Evolutionary conservation across 2,888 invertebrate genomes (phyloP).

Genomic region (Scelioninae gen. 1): DNA sequence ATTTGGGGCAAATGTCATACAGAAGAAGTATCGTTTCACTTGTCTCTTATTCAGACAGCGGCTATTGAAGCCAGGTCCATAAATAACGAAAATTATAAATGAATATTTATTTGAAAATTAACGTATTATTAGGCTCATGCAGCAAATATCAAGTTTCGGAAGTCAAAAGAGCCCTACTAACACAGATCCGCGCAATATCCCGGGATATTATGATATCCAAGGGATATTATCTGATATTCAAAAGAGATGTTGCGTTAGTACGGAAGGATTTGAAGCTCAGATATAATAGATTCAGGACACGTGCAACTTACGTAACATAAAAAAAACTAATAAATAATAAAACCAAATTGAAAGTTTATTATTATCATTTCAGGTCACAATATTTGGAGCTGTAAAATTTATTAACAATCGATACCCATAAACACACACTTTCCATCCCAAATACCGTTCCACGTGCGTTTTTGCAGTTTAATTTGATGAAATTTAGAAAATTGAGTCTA

Average conservation of each 20-base stretch:
- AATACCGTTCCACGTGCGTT: no score
- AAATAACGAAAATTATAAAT: constrained; percentile 8
- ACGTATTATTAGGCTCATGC: constrained; percentile 1
- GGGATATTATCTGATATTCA: constrained; percentile 23
- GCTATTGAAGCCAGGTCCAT: neutral
- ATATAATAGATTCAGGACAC: constrained; percentile 10
- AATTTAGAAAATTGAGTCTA: neutral
- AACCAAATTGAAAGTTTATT: constrained; percentile 4
- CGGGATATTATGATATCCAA: constrained; percentile 10
- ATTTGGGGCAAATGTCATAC: no score
- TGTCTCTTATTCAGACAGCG: no score
- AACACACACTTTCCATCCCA: no score
- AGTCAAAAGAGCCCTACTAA: constrained; percentile 7
- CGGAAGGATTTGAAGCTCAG: constrained; percentile 22
- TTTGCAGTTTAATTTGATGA: no score
- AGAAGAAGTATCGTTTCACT: no score
- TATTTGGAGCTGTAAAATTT: no score
- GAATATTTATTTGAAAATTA: constrained; percentile 19
- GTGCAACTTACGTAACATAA: constrained; percentile 11
- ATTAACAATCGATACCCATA: no score
- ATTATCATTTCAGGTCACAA: no score
- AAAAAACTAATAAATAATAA: constrained; percentile 13
- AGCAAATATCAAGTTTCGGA: constrained; percentile 9
- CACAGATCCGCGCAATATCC: constrained; percentile 13
- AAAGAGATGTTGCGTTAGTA: constrained; percentile 8